Conservation (phyloP, 92 coral and sea anemone species). For the Montipora capitata region DNA sequence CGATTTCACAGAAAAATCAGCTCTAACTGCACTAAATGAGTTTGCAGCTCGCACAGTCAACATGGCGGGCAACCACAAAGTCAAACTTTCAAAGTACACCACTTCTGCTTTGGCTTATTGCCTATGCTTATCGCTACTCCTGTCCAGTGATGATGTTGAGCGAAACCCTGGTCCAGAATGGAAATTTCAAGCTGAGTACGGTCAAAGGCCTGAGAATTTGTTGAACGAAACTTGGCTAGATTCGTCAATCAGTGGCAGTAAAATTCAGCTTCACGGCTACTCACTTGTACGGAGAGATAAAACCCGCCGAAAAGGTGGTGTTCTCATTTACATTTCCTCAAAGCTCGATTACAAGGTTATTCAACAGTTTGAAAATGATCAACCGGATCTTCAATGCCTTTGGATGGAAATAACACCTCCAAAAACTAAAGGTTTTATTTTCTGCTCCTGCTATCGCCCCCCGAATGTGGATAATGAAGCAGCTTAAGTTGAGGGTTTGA, state of each 20-base stretch:
- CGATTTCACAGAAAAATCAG: no score
- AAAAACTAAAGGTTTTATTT: conserved; percentile 54
- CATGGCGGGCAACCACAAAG: conserved; percentile 20
- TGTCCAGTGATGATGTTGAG: conserved; percentile 34
- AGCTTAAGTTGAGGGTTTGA: no score
- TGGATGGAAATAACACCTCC: conserved; percentile 61
- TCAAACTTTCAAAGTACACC: conserved; percentile 26
- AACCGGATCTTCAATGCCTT: conserved; percentile 42
- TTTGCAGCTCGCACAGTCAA: no score
- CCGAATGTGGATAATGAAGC: conserved; percentile 22
- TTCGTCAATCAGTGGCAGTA: conserved; percentile 42
- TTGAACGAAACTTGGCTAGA: conserved; percentile 67
- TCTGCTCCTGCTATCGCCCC: conserved; percentile 66
- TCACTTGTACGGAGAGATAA: conserved; percentile 51
- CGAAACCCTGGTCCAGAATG: conserved; percentile 34
- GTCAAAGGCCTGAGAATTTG: conserved; percentile 27
- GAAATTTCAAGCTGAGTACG: conserved; percentile 14
- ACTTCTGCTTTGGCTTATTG: conserved; percentile 36
- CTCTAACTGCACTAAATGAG: no score
- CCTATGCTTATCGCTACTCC: conserved; percentile 46
- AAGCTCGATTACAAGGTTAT: no score
- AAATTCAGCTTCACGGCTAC: conserved; percentile 48
- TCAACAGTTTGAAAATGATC: background rate
- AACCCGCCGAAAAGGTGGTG: conserved; percentile 61
- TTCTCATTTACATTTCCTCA: conserved; percentile 39